A percentile compares a stretch with the other conserved stretches of the same genome.
Conservation (phyloP, 2,797 vertebrate species). For the Megalops cyprinoides region DNA sequence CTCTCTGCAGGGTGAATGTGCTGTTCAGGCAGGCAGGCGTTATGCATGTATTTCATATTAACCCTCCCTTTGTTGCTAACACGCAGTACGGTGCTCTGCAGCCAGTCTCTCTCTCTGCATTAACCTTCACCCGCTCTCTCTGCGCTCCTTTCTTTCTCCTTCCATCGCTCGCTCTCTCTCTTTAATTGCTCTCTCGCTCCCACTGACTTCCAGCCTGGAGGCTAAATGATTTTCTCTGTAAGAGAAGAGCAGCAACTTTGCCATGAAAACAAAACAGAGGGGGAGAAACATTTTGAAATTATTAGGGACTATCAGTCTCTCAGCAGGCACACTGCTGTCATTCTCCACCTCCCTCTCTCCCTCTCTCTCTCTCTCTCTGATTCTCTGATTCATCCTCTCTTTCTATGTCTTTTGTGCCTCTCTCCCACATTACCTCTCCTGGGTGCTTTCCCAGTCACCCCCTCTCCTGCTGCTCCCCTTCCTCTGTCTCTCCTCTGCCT, state of each 20-base stretch:
- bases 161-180: constrained; percentile 50
- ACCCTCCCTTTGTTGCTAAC: constrained; percentile 37
- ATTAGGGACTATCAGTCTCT: constrained; percentile 65
- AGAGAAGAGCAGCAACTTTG: constrained; percentile 51
- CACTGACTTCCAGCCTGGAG: constrained; percentile 66
- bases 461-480: constrained; percentile 1
- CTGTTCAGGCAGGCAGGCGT: too few species aligned
- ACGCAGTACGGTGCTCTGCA: constrained; percentile 44
- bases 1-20: too few species aligned
- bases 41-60: too few species aligned
- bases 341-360: constrained; percentile 19
- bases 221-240: constrained; percentile 72
- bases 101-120: constrained; percentile 59
- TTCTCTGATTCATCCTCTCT: not conserved
- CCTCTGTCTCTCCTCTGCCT: constrained; percentile 23
- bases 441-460: not conserved
- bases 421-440: not conserved
- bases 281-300: constrained; percentile 49
- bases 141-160: constrained; percentile 41
- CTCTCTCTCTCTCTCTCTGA: constrained; percentile 15
- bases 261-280: constrained; percentile 54
- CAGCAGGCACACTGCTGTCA: constrained; percentile 50
- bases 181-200: constrained; percentile 73
- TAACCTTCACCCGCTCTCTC: constrained; percentile 53
- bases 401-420: too few species aligned